These are phyloP conservation scores for Tragelaphus oryx DNA, from an alignment of 2,797 vertebrate species.

Conservation along the genomic window DNA sequence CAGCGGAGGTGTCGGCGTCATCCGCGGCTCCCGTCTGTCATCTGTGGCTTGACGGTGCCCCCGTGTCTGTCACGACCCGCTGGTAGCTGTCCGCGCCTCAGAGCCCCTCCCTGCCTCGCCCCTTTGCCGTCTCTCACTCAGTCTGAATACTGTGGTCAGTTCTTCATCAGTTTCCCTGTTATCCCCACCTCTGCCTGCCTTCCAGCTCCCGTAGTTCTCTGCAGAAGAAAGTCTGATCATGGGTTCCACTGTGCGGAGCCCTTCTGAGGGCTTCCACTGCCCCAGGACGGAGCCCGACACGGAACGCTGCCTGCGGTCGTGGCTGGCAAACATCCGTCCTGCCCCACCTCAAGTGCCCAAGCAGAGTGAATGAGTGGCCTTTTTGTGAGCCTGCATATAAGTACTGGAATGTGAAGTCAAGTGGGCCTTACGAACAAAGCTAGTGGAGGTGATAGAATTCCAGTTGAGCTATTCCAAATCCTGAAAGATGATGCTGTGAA, in stretches of 20 bases:
- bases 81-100: not conserved
- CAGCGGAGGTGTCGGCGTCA: not conserved
- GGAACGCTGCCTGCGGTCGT: not conserved
- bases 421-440: too few species aligned
- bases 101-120: not conserved
- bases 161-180: not conserved
- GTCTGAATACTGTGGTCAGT: not conserved
- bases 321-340: not conserved
- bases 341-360: too few species aligned
- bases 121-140: not conserved
- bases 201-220: not conserved
- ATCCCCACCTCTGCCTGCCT: not conserved
- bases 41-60: rapidly evolving
- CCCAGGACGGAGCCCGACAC: not conserved
- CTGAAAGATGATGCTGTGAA: too few species aligned
- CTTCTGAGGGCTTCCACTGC: not conserved
- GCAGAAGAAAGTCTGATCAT: not conserved
- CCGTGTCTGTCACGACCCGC: rapidly evolving
- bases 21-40: not conserved
- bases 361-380: too few species aligned
- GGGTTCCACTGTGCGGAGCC: not conserved
- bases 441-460: too few species aligned
- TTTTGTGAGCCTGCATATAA: not conserved
- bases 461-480: too few species aligned
- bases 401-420: not conserved